Evolutionary conservation across 1,140 invertebrate genomes (phyloP), one percentile per base, ranked within the genome.

Genomic region (Cecropterus lyciades): DNA sequence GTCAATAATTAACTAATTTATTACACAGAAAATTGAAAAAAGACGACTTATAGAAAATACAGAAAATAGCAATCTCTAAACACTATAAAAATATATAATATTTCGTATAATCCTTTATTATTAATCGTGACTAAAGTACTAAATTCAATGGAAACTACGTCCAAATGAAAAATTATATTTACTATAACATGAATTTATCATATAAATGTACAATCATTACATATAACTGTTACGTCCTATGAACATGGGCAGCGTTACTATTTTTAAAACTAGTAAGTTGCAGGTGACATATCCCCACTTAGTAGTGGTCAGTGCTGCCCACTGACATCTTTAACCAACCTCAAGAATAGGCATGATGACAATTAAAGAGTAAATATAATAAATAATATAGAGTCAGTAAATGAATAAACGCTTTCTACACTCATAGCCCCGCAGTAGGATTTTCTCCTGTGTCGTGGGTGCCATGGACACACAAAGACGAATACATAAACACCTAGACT

Each of bases 31-130:
- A 52, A 9, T 15, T 14, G 6, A 51, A 37, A 56, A 42, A 14
- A 42, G 15, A 42, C 0, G 16, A 43, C 11, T 40, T 56, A 56
- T 56, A 37, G 53, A 42, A 56, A 40, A 56, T 42, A 56, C 53
- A 56, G 53, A 56, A 56, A 52, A 56, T 42, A 56, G 53, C 16
- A 42, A 42, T 56, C 24, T 52, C 49, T 52, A 52, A 17, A 43
- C 16, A 13, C 37, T 56, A 56, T 43, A 56, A 43, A 56, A 56
- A 56, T 56, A 56, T 56, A 56, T 56, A 40, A 40, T 55, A 55
- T 40, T 10, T 40, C 33, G 11, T 37, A 37, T 37, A 20, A 24
- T 56, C 17, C 37, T 56, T 56, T 56, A 43, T 20, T 42, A 30
- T 13, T 24, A 56, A 56, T 56, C 16, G 37, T 24, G 37, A 43